Conservation (phyloP, 2,888 invertebrate species). For the Dynastes grantii region DNA sequence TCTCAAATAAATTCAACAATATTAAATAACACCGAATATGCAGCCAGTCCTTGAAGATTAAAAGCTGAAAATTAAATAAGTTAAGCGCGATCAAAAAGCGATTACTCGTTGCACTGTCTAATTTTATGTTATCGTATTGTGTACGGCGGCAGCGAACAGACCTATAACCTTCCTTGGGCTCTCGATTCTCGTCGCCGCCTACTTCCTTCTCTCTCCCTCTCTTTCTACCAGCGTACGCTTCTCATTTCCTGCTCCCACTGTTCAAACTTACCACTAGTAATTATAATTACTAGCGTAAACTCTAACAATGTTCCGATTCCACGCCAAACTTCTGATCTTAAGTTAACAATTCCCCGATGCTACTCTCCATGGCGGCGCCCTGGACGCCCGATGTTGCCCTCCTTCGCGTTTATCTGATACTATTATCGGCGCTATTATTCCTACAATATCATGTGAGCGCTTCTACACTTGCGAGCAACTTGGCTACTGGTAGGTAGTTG, state of each 20-base stretch:
- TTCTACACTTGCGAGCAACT: not conserved
- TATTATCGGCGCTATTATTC: conserved; percentile 21
- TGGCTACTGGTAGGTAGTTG: not conserved
- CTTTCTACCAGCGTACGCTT: not conserved
- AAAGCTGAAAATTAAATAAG: conserved; percentile 58
- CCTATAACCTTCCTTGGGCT: conserved; percentile 57
- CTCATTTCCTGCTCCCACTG: conserved; percentile 54
- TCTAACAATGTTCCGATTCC: conserved; percentile 55
- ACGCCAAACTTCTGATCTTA: conserved; percentile 52
- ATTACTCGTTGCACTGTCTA: conserved; percentile 60
- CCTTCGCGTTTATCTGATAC: conserved; percentile 34
- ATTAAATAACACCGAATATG: not conserved
- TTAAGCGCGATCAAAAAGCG: conserved; percentile 59
- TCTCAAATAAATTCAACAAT: conserved; percentile 14
- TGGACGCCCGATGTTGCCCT: conserved; percentile 24
- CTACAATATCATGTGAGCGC: conserved; percentile 8
- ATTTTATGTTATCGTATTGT: conserved; percentile 61
- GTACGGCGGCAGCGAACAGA: conserved; percentile 49
- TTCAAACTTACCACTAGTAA: conserved; percentile 63
- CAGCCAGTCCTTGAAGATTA: conserved; percentile 39
- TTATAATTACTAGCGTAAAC: conserved; percentile 63
- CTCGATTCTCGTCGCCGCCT: not conserved
- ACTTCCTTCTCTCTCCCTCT: not conserved
- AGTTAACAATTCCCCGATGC: conserved; percentile 50
- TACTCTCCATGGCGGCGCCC: conserved; percentile 8